Evolutionary conservation across 2,797 vertebrate species (phyloP).

Genomic region (Nasua narica): DNA sequence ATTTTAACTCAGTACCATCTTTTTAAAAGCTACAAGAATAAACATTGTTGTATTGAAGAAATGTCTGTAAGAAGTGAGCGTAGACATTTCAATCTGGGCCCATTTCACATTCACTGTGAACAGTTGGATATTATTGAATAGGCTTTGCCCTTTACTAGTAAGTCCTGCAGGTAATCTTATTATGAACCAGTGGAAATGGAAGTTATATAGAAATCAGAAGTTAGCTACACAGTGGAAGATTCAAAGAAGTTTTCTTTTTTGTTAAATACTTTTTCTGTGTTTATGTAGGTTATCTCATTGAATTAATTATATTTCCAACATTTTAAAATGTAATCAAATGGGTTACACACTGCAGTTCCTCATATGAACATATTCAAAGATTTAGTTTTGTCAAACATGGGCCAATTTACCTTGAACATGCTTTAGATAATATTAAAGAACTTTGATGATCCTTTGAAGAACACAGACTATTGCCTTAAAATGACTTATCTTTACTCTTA

Average conservation of each 20-base stretch:
- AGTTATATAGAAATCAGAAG: constrained; percentile 59
- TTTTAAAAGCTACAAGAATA: constrained; percentile 62
- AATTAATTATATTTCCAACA: constrained; percentile 31
- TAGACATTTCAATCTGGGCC: constrained; percentile 60
- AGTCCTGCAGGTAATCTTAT: constrained; percentile 70
- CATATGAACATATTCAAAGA: neutral
- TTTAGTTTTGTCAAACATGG: neutral
- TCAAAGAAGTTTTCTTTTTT: constrained; percentile 44
- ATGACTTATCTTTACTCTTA: neutral
- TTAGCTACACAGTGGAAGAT: neutral
- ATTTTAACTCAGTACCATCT: constrained; percentile 50
- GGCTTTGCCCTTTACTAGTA: constrained; percentile 65
- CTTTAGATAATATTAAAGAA: neutral
- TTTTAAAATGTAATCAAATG: neutral
- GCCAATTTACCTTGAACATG: neutral
- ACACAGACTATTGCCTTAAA: neutral
- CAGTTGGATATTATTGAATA: constrained; percentile 71
- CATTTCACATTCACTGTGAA: constrained; percentile 72
- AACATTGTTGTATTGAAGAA: constrained; percentile 44
- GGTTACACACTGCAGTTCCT: neutral
- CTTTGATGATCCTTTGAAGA: constrained; percentile 3
- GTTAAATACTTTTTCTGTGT: constrained; percentile 32
- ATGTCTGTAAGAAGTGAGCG: constrained; percentile 54
- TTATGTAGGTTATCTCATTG: constrained; percentile 19
- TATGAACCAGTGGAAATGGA: constrained; percentile 56